Evolutionary conservation across 1,140 invertebrate genomes (phyloP), one percentile per base, ranked within the genome.

Genomic region (Drosophila serrata): DNA sequence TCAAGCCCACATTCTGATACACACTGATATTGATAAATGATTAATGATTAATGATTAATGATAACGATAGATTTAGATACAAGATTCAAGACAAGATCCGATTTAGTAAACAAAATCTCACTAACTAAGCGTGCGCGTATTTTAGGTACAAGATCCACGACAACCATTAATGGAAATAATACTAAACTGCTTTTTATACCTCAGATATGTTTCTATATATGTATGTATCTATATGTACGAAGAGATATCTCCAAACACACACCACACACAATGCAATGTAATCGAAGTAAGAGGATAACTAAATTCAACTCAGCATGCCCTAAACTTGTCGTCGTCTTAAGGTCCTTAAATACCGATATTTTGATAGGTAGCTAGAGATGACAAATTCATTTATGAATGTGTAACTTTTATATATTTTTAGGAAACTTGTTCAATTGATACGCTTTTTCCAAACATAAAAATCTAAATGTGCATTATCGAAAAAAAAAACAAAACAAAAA

Each of bases 401-500:
- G 74, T 82, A 74, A 82, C 73, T 74, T 82, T 67, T 78, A 48
- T 81, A 82, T 67, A 81, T 81, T 70, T 81, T 76, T 81, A 81
- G 79, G 69, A 73, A 81, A 81, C 57, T 84, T 84, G 72, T 85
- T 84, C 56, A 81, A 81, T 81, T 85, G 81, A 65, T 85, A 64
- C 70, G 77, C 81, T 72, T 79, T 80, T 85, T 85, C 79, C 55
- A 73, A 76, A 73, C 70, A 68, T 65, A 12, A 53, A 53, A 62
- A 73, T 80, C 78, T 81, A 68, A 76, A 82, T 85, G 77, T 81
- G 64, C 73, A 85, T 67, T 75, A 75, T 31, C 59, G 40, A 53
- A 53, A 49, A 51, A 12, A 8, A 33, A 51, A 49, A 17, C 9
- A 19, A 19, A 22, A 48, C 8, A 24, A 24, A 24, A 24, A 24